A percentile compares a stretch with the other conserved stretches of the same genome.
Conservation (phyloP, 2,797 vertebrate genomes). For the Bradypodion ventrale region DNA sequence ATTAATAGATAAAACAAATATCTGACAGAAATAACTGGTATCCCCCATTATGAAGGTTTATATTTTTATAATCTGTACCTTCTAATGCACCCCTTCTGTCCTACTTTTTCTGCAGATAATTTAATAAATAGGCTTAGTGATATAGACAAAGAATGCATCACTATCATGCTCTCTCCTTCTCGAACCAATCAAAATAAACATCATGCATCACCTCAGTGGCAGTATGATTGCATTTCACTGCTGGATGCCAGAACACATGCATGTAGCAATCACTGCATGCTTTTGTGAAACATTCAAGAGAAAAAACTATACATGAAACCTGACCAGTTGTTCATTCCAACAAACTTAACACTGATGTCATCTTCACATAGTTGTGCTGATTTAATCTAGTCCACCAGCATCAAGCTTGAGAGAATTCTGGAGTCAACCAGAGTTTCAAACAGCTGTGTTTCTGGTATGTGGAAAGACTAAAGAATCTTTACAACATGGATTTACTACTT, state of each 20-base stretch:
- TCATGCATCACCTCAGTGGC: conserved; percentile 9
- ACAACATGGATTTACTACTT: background rate
- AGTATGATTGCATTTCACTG: conserved; percentile 9
- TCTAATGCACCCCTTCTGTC: background rate
- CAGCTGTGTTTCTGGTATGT: background rate
- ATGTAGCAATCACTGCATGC: background rate
- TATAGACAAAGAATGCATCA: conserved; percentile 1
- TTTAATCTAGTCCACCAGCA: rapidly evolving
- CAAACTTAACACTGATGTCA: background rate
- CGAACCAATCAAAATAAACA: conserved; percentile 8
- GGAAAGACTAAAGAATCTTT: conserved; percentile 29
- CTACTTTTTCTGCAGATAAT: background rate
- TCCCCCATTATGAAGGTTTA: background rate
- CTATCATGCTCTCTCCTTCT: background rate
- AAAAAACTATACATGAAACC: background rate
- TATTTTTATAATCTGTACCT: background rate
- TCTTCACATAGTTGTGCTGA: rapidly evolving
- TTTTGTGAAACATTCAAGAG: background rate
- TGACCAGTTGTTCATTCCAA: background rate
- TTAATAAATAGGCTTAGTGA: conserved; percentile 11
- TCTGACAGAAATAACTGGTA: background rate
- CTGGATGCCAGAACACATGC: background rate
- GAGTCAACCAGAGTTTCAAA: rapidly evolving
- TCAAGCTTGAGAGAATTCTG: background rate
- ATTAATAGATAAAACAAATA: background rate